Evolutionary conservation across 1,140 invertebrate genomes (phyloP), one percentile per base, ranked within the genome.

Genomic region (Sitophilus oryzae): DNA sequence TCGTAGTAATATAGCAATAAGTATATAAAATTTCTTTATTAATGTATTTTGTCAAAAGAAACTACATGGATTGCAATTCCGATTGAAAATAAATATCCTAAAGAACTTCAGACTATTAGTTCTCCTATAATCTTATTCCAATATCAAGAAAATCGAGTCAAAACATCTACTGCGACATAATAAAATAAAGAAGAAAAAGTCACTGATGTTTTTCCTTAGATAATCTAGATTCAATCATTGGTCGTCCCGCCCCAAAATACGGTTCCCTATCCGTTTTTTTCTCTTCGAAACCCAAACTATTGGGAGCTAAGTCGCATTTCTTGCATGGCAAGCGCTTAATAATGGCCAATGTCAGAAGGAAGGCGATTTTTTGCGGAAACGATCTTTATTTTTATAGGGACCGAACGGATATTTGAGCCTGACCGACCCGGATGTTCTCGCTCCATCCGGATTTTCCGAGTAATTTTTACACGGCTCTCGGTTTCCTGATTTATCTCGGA

Each of bases 281-380:
- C 18, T 46, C 41, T 38, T 40, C 19, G 19, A 10, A 44, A 16
- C 11, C 20, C 9, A 18, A 66, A 58, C 64, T 62, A 64, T 66
- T 64, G 62, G 48, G 56, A 58, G 53, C 59, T 56, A 59, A 63
- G 58, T 59, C 50, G 60, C 56, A 63, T 66, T 67, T 67, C 60
- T 62, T 67, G 66, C 66, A 66, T 64, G 65, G 62, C 62, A 65
- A 67, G 66, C 66, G 66, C 66, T 67, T 67, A 67, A 61, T 67
- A 66, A 67, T 67, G 66, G 64, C 63, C 62, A 58, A 36, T 60
- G 53, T 48, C 49, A 55, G 57, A 61, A 65, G 52, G 25, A 30
- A 30, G 5, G 11, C 25, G 25, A 11, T 30, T 30, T 30, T 30
- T 30, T 30, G 25, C 25, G 25, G 25, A 30, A 30, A 30, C 25